Base-by-base conservation (phyloP, 2,797 vertebrate species). In the Paramormyrops hopkinsi region DNA sequence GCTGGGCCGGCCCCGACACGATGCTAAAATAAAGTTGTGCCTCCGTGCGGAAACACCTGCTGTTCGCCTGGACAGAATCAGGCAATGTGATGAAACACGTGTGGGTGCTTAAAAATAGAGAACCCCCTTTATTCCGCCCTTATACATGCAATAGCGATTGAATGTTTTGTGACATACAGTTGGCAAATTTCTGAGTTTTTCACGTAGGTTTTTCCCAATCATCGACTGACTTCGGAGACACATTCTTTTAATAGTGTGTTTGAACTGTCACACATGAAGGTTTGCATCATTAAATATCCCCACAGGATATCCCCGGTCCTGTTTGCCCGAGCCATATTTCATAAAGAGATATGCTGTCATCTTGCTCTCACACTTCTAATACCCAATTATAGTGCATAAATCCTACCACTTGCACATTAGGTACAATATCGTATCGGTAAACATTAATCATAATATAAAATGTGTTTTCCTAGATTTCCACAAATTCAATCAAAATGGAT, bases 241-340 rank as follows among this genome's bases (percentile, higher is more conserved):
- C 73, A 44, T 79, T 44, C 73, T 44, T 92, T 89, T 82, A 90
- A 91, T 44, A 88, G 90, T 53, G 54, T 92, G 91, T 93, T 92
- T 62, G 89, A 93, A 84, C 93, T 94, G 93, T 90, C 89, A 87
- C 90, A 89, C 90, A 19, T 25, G 86, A 90, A 88, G 79, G 65
- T 94, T 93, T 94, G 93, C 94, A 92, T 92, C 92, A 91, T 83
- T 85, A 65, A 88, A 50, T 11, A 90, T 54, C 44, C 46, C 44
- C 19, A 59, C 54, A 22, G n/a, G 73, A 88, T 83, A 44, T 12
- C 50, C 50, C 11, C 19, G 17, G 12, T n/a, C 51, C 33, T 59
- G 12, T n/a, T 53, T 83, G 5, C 19, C 51, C 11, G 22, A 46
- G 79, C 73, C 82, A 22, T 22, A 46, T 84, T 48, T 84, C 82